A percentile compares a stretch with the other conserved stretches of the same genome.
These are phyloP conservation scores for Potamilus streckersoni DNA, from an alignment of 1,140 invertebrate species.

Conservation along the genomic window DNA sequence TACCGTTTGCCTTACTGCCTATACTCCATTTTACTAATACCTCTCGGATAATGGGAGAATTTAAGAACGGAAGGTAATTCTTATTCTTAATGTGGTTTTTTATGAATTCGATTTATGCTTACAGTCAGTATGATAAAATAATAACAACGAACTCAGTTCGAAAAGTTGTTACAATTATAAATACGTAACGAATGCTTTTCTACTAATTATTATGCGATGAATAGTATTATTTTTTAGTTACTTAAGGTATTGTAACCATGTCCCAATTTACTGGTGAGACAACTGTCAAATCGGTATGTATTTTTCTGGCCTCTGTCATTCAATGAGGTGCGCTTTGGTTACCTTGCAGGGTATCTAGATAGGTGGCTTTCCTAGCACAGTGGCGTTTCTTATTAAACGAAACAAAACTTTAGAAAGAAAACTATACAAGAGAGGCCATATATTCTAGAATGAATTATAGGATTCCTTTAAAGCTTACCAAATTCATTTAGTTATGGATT, in stretches of 20 bases:
- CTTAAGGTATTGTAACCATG: not conserved
- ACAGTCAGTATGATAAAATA: not conserved
- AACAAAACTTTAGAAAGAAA: too few species aligned
- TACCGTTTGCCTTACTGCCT: slow-evolving; percentile 79
- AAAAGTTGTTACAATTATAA: not conserved
- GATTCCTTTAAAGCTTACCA: too few species aligned
- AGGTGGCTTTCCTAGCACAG: too few species aligned
- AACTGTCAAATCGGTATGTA: too few species aligned
- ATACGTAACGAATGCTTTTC: not conserved
- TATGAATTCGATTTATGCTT: not conserved
- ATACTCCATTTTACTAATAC: slow-evolving; percentile 89
- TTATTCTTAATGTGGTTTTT: not conserved
- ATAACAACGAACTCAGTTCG: not conserved
- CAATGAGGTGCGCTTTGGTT: too few species aligned
- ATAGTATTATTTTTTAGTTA: not conserved
- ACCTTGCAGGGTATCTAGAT: too few species aligned
- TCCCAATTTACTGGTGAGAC: not conserved
- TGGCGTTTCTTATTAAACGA: too few species aligned
- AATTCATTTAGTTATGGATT: too few species aligned
- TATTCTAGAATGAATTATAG: too few species aligned
- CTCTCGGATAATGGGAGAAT: slow-evolving; percentile 78
- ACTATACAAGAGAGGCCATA: too few species aligned
- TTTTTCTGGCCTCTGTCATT: too few species aligned
- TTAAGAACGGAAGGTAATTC: slow-evolving; percentile 58
- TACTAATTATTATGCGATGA: too few species aligned